Conservation (phyloP, 1,140 invertebrate genomes). For the Helicoverpa zea region DNA sequence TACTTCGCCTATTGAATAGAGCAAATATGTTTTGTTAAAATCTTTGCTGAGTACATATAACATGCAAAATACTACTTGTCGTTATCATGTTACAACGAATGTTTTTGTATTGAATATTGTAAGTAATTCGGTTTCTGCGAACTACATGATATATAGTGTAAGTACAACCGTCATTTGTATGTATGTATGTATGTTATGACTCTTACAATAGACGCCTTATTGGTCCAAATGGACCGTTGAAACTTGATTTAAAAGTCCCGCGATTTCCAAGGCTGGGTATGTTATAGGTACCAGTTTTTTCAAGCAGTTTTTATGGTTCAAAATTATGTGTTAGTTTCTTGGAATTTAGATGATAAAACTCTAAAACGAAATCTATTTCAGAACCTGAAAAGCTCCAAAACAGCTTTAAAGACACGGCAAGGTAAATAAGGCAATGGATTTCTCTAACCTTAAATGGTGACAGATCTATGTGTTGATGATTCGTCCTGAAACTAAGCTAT, state of each 20-base stretch:
- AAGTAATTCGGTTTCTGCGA: conserved; percentile 32
- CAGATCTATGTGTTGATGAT: too few relatives aligned
- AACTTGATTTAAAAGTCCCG: conserved; percentile 6
- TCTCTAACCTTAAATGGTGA: too few relatives aligned
- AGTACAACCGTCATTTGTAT: too few relatives aligned
- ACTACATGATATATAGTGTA: background rate
- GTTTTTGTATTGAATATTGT: background rate
- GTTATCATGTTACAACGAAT: conserved; percentile 21
- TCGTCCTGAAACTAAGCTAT: too few relatives aligned
- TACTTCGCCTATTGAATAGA: background rate
- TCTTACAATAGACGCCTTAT: conserved; percentile 18
- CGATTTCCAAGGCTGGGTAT: conserved; percentile 5
- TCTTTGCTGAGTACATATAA: background rate
- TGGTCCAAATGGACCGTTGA: background rate
- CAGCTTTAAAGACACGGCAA: background rate
- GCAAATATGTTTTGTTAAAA: background rate
- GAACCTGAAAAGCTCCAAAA: too few relatives aligned
- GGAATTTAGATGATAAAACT: too few relatives aligned
- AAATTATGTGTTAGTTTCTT: background rate
- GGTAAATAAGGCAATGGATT: too few relatives aligned
- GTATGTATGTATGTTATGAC: background rate
- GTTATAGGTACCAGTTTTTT: background rate
- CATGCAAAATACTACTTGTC: background rate
- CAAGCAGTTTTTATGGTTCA: background rate
- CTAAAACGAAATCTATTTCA: too few relatives aligned